A percentile compares a stretch with the other conserved stretches of the same genome.
phyloP scores from a whole-genome alignment of 2,888 invertebrate species.

The Lumbricus terrestris region DNA sequence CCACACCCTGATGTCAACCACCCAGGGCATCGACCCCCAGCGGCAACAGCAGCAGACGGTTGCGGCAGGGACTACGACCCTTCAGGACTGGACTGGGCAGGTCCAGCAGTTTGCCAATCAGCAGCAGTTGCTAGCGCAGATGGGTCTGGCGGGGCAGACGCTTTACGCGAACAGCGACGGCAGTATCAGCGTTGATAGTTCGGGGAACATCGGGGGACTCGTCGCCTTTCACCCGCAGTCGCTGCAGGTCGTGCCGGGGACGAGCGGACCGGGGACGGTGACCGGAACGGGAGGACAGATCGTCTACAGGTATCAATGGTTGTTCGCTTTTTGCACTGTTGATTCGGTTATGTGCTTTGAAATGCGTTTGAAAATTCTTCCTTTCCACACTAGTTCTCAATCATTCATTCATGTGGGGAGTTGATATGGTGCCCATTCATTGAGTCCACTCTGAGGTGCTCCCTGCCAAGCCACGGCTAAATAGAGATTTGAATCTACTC shows the following conservation, averaged over 20 bases:
- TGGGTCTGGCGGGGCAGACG: slow-evolving; percentile 27
- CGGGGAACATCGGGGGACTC: slow-evolving; percentile 23
- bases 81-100: slow-evolving; percentile 11
- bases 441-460: too few relatives aligned
- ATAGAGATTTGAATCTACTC: too few relatives aligned
- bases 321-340: neutral
- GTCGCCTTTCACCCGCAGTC: slow-evolving; percentile 28
- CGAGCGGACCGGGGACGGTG: neutral
- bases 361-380: neutral
- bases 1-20: slow-evolving; percentile 15
- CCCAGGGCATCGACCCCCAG: neutral
- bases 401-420: too few relatives aligned
- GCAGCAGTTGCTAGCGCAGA: slow-evolving; percentile 26
- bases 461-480: too few relatives aligned
- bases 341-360: neutral
- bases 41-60: slow-evolving; percentile 21
- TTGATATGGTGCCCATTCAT: too few relatives aligned
- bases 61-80: neutral
- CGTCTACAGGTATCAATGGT: neutral
- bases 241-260: slow-evolving; percentile 21
- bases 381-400: neutral
- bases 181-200: slow-evolving; percentile 26
- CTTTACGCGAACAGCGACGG: slow-evolving; percentile 27
- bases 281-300: neutral
- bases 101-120: neutral